phyloP scores from a whole-genome alignment of 2,113 vertebrate genomes.

The Mesembrinibis cayennensis region DNA sequence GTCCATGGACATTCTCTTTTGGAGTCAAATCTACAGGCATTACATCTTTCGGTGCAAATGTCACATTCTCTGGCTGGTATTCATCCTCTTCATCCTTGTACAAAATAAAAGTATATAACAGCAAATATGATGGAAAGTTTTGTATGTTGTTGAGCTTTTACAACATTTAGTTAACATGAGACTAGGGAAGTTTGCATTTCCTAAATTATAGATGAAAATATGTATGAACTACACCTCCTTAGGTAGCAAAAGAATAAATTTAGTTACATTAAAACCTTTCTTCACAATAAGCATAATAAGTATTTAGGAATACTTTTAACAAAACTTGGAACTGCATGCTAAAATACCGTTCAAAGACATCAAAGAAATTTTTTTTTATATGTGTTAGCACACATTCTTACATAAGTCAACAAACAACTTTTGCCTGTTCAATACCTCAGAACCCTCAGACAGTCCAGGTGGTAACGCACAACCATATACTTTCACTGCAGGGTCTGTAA shows the following conservation, averaged over 20 bases:
- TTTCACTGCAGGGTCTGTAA: constrained; percentile 72
- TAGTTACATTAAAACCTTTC: not conserved
- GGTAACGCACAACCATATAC: constrained; percentile 78
- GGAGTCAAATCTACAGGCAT: constrained; percentile 87
- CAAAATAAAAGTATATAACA: not conserved
- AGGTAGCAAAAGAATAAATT: not conserved
- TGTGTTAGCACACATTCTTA: not conserved
- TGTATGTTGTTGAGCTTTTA: not conserved
- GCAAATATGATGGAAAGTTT: not conserved
- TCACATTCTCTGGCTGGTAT: constrained; percentile 88
- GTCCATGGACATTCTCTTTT: constrained; percentile 84
- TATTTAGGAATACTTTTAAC: not conserved
- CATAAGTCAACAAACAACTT: not conserved
- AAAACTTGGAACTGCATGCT: not conserved
- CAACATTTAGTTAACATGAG: not conserved
- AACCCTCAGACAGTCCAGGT: constrained; percentile 80
- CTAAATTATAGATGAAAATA: not conserved
- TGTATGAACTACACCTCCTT: not conserved
- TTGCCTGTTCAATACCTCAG: constrained; percentile 78
- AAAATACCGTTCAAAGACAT: not conserved
- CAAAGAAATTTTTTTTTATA: not conserved
- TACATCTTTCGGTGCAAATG: constrained; percentile 92
- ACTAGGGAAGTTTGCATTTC: not conserved
- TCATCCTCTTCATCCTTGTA: constrained; percentile 83
- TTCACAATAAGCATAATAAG: not conserved